A percentile compares a stretch with the other conserved stretches of the same genome.
These are phyloP conservation scores for Leucoraja erinaceus DNA, from an alignment of 2,113 vertebrate species.

Conservation along the genomic window DNA sequence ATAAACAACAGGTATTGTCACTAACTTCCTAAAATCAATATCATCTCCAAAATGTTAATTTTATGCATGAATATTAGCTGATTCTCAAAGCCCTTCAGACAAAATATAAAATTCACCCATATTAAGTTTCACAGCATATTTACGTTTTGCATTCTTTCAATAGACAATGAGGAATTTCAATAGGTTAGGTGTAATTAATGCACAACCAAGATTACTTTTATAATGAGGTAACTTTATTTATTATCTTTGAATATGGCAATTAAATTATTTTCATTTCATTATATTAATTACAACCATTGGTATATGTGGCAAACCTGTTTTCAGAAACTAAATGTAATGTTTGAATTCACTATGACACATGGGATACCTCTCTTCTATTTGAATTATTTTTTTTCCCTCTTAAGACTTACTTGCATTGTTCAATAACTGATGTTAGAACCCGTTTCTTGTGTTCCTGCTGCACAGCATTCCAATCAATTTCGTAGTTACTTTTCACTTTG, in stretches of 20 bases:
- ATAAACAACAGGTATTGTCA: no score
- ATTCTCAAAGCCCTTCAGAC: not conserved
- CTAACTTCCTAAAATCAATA: no score
- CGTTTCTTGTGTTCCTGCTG: not conserved
- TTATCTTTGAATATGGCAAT: not conserved
- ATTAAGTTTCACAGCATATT: not conserved
- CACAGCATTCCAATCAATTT: conserved; percentile 31
- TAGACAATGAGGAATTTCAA: not conserved
- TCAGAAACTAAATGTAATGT: not conserved
- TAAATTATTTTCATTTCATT: not conserved
- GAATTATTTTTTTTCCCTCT: not conserved
- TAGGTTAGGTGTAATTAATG: not conserved
- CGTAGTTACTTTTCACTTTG: conserved; percentile 25
- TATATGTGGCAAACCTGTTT: not conserved
- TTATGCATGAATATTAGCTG: not conserved
- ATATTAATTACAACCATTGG: not conserved
- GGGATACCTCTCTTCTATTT: not conserved
- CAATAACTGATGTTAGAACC: not conserved
- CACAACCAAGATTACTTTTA: not conserved
- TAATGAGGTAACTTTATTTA: not conserved
- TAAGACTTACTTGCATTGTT: conserved; percentile 28
- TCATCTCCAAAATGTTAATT: no score
- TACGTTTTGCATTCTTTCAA: not conserved
- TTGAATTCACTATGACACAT: not conserved
- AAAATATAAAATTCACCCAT: not conserved